A percentile compares a stretch with the other conserved stretches of the same genome.
phyloP scores from a whole-genome alignment of 2,797 vertebrate species.

The Siniperca scherzeri region DNA sequence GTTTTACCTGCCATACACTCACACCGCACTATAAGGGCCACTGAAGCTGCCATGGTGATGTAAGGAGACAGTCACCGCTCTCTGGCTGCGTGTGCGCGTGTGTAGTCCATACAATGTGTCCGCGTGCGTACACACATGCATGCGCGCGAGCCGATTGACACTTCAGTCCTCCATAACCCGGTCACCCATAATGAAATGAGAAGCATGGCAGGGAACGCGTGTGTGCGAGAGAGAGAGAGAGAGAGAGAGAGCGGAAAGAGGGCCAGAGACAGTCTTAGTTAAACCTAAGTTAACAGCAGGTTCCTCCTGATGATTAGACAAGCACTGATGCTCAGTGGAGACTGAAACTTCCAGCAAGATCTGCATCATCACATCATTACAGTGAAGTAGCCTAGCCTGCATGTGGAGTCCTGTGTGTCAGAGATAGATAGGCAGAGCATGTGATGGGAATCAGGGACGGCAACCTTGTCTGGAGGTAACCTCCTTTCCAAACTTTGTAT shows the following conservation, averaged over 20 bases:
- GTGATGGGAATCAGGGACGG: slow-evolving; percentile 46
- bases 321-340: slow-evolving; percentile 6
- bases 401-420: slow-evolving; percentile 34
- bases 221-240: neutral
- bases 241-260: neutral
- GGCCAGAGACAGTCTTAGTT: neutral
- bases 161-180: slow-evolving; percentile 65
- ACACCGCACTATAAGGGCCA: slow-evolving; percentile 66
- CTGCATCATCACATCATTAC: slow-evolving; percentile 59
- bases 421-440: slow-evolving; percentile 8
- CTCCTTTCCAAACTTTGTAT: slow-evolving; percentile 57
- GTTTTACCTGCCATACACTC: slow-evolving; percentile 61
- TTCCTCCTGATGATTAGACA: neutral
- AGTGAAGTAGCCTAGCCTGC: slow-evolving; percentile 38
- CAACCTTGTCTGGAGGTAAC: slow-evolving; percentile 49
- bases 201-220: slow-evolving; percentile 33
- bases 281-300: slow-evolving; percentile 21
- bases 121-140: slow-evolving; percentile 38
- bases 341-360: slow-evolving; percentile 51
- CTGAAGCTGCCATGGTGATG: slow-evolving; percentile 73
- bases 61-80: slow-evolving; percentile 66
- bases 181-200: slow-evolving; percentile 70
- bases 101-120: slow-evolving; percentile 51
- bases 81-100: slow-evolving; percentile 64
- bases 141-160: slow-evolving; percentile 53